phyloP scores from a whole-genome alignment of 2,797 vertebrate genomes.

The Tapirus indicus region DNA sequence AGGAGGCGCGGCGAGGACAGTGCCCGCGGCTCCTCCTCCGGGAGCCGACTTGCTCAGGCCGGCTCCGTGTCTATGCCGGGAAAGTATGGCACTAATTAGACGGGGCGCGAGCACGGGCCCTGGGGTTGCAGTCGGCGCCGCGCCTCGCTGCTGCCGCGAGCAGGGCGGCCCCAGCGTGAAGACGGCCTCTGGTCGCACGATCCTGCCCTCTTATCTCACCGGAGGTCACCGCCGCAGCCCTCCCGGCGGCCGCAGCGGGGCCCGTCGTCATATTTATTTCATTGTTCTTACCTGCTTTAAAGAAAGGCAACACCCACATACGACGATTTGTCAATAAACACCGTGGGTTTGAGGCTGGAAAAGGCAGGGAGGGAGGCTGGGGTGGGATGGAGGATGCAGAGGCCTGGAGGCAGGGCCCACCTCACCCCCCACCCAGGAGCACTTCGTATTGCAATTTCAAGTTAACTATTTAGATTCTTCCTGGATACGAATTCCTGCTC shows the following conservation, averaged over 20 bases:
- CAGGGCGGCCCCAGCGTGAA: background rate
- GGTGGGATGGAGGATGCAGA: background rate
- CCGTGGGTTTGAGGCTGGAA: fast-evolving
- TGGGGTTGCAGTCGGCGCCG: conserved; percentile 94
- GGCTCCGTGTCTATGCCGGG: conserved; percentile 94
- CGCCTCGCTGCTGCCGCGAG: conserved; percentile 57
- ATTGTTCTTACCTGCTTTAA: conserved; percentile 84
- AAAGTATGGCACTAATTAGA: conserved; percentile 98
- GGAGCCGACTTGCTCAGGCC: conserved; percentile 91
- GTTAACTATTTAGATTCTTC: conserved; percentile 61
- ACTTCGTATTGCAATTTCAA: conserved; percentile 70
- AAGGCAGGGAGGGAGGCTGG: background rate
- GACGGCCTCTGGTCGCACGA: conserved; percentile 86
- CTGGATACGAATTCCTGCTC: too few species aligned
- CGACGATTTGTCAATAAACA: conserved; percentile 54
- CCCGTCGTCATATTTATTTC: conserved; percentile 84
- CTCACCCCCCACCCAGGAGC: background rate
- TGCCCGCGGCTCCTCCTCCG: conserved; percentile 90
- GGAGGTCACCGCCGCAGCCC: conserved; percentile 94
- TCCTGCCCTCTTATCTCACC: conserved; percentile 92
- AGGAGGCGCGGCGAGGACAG: conserved; percentile 89
- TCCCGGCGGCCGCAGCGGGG: conserved; percentile 84
- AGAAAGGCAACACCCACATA: conserved; percentile 47
- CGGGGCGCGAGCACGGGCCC: conserved; percentile 93
- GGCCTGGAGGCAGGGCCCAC: background rate